A percentile compares a stretch with the other conserved stretches of the same genome.
Evolutionary conservation across 2,797 vertebrate species (phyloP).

Genomic region (Neoniphon sammara): DNA sequence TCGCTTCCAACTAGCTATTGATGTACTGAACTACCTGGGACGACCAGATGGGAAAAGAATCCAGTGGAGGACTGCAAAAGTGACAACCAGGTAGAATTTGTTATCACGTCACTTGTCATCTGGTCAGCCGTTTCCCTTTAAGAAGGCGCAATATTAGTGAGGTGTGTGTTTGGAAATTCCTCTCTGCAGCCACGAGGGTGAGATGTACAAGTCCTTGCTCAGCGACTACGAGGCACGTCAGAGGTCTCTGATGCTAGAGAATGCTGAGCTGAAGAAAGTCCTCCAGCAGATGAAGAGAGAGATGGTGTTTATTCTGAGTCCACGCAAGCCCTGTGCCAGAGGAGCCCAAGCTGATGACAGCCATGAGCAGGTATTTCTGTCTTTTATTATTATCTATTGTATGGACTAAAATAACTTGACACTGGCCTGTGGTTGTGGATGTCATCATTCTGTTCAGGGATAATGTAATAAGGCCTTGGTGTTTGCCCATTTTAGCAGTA

Average conservation of each 20-base stretch:
- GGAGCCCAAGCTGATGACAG: constrained; percentile 85
- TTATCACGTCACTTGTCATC: background rate
- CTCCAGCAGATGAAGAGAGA: constrained; percentile 98
- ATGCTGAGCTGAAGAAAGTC: constrained; percentile 95
- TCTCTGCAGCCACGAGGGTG: constrained; percentile 88
- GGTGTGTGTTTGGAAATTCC: constrained; percentile 11
- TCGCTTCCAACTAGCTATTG: constrained; percentile 86
- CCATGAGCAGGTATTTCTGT: constrained; percentile 81
- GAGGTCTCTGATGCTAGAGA: constrained; percentile 91
- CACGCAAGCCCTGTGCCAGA: constrained; percentile 82
- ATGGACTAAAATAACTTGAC: too few species aligned
- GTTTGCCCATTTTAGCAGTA: too few species aligned
- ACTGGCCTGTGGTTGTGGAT: background rate
- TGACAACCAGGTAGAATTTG: constrained; percentile 86
- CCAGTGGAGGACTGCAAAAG: constrained; percentile 93
- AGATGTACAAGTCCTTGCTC: constrained; percentile 95
- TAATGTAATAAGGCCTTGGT: too few species aligned
- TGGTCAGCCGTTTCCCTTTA: background rate
- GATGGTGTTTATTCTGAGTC: constrained; percentile 93
- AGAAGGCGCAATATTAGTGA: background rate
- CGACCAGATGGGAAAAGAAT: constrained; percentile 94
- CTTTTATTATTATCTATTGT: background rate
- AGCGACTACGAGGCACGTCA: constrained; percentile 91
- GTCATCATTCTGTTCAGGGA: too few species aligned
- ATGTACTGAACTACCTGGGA: constrained; percentile 92